phyloP scores from a whole-genome alignment of 2,797 vertebrate species.

The Leptatherina wallacei region DNA sequence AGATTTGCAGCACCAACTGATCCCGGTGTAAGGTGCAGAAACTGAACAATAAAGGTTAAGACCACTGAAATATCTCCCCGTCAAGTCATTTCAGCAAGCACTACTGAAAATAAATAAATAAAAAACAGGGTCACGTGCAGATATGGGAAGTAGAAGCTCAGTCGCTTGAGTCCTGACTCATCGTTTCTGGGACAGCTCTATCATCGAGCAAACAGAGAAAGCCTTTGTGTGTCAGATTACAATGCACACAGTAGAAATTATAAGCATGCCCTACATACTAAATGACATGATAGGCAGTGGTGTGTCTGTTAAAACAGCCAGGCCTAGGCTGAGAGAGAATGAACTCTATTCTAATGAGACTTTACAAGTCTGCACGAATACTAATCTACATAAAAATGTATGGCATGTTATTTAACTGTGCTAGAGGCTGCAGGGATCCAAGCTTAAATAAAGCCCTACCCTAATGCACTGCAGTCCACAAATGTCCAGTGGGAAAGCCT shows the following conservation, averaged over 20 bases:
- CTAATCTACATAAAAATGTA: slow-evolving; percentile 60
- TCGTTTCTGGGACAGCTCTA: slow-evolving; percentile 24
- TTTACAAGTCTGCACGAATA: slow-evolving; percentile 4
- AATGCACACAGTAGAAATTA: slow-evolving; percentile 24
- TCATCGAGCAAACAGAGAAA: slow-evolving; percentile 34
- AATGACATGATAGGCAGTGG: slow-evolving; percentile 16
- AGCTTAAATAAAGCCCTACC: slow-evolving; percentile 21
- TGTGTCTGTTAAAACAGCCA: slow-evolving; percentile 10
- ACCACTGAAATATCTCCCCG: too few species aligned
- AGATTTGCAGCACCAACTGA: too few species aligned
- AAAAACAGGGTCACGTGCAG: not conserved
- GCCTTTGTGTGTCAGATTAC: slow-evolving; percentile 54
- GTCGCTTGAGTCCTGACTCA: slow-evolving; percentile 8
- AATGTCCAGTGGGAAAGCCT: not conserved
- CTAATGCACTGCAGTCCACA: slow-evolving; percentile 22
- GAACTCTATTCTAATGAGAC: slow-evolving; percentile 10
- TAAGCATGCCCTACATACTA: slow-evolving; percentile 44
- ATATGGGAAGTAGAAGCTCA: slow-evolving; percentile 5
- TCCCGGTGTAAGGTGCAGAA: too few species aligned
- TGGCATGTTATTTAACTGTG: slow-evolving; percentile 36
- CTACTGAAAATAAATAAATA: too few species aligned
- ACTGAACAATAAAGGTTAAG: too few species aligned
- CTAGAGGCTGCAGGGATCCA: not conserved
- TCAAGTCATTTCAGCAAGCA: too few species aligned
- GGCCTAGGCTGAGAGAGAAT: not conserved